Evolutionary conservation across 2,888 invertebrate genomes (phyloP), one percentile per base, ranked within the genome.

Genomic region (Calephelis perditalis): DNA sequence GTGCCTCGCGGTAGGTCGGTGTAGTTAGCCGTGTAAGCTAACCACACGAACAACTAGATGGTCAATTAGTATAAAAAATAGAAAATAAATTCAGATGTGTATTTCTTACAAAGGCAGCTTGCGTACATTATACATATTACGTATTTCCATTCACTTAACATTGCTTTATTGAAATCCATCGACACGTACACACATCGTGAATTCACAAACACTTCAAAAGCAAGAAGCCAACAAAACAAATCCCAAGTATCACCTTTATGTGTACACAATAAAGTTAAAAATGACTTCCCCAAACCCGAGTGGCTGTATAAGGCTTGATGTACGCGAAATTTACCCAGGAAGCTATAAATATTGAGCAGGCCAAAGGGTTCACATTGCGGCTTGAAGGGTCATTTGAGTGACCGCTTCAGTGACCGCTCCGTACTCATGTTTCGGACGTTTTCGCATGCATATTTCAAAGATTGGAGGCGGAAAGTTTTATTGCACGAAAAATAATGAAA

Each of bases 321-420:
- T 67, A 73, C 75, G 74, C 73, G 68, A 77, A 78, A 82, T 77
- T 81, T 73, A 75, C 71, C 75, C 71, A 69, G 72, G 73, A 71
- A 66, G 74, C 74, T 75, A 82, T 84, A 84, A 84, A 84, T 82
- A 83, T 78, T 78, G 78, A 78, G 75, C 75, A 71, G 66, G 63
- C 71, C 68, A 81, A 81, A 78, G 82, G 80, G 79, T 79, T 77
- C 60, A 60, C 59, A 58, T 58, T 73, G 67, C 63, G 64, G 66
- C 71, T 66, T 72, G 77, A 77, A 62, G 81, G 75, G 73, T 76
- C 82, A 78, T 81, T 82, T 77, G 73, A 77, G 71, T 71, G 75
- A 72, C 65, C 77, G 81, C 75, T 73, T 75, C 68, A 71, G 56
- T 75, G 81, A 61, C 64, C 66, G 59, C 60, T 58, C 56, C 15